Conservation (phyloP, 2,113 vertebrate genomes). For the Chunga burmeisteri region DNA sequence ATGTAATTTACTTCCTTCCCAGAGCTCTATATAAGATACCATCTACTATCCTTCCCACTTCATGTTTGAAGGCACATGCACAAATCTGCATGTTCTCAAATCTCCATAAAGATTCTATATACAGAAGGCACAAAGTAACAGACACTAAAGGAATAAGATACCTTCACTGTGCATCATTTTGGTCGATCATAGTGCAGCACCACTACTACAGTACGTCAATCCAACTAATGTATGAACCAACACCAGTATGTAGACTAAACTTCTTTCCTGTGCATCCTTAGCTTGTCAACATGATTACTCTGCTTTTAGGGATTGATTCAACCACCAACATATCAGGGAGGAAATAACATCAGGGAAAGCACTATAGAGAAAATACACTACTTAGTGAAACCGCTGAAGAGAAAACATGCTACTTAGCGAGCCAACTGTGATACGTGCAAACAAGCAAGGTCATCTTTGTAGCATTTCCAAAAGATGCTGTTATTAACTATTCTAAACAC, state of each 20-base stretch:
- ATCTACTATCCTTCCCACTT: background rate
- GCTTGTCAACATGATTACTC: background rate
- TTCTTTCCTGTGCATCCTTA: background rate
- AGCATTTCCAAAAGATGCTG: background rate
- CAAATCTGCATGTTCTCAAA: background rate
- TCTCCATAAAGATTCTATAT: background rate
- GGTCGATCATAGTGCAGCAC: background rate
- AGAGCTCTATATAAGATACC: background rate
- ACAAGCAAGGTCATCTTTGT: background rate
- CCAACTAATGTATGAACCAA: background rate
- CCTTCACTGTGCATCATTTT: background rate
- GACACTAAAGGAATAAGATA: background rate
- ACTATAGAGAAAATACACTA: background rate
- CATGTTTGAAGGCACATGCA: background rate
- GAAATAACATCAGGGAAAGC: background rate
- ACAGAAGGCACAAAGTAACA: background rate
- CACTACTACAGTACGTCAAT: accelerated
- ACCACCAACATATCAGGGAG: background rate
- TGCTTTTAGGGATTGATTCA: background rate
- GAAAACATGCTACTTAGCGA: background rate
- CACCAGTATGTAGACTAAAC: background rate
- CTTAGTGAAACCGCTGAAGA: background rate
- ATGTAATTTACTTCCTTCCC: background rate
- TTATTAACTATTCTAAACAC: background rate
- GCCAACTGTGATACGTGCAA: background rate